These are phyloP conservation scores for Turdus rufiventris DNA, from an alignment of 2,113 vertebrate species.

Conservation along the genomic window DNA sequence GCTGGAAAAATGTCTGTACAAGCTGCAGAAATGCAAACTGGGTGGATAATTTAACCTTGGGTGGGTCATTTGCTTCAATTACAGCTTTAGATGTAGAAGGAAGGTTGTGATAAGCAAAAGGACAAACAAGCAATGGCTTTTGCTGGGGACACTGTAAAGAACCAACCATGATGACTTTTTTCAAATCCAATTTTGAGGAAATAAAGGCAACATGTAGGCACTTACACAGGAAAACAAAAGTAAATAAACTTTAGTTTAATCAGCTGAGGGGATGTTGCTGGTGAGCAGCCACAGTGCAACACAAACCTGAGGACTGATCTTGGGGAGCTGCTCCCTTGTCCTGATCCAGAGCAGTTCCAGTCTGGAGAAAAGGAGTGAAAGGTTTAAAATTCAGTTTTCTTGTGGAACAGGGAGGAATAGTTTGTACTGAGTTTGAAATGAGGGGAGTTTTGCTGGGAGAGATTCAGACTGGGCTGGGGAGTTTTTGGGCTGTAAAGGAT, in stretches of 20 bases:
- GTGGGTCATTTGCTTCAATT: background rate
- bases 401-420: fast-evolving
- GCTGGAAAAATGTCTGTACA: background rate
- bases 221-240: background rate
- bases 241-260: background rate
- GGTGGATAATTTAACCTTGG: background rate
- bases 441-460: background rate
- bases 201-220: background rate
- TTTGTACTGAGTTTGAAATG: background rate
- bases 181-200: background rate
- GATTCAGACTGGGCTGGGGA: background rate
- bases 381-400: background rate
- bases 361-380: background rate
- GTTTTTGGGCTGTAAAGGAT: background rate
- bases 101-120: background rate
- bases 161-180: background rate
- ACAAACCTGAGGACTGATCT: background rate
- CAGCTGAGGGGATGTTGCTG: background rate
- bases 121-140: background rate
- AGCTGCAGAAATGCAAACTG: background rate
- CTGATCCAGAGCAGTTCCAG: background rate
- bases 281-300: background rate
- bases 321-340: background rate
- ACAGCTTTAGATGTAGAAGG: background rate
- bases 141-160: background rate